These are phyloP conservation scores for Mesoclemmys tuberculata DNA, from an alignment of 2,113 vertebrate species.

Conservation along the genomic window DNA sequence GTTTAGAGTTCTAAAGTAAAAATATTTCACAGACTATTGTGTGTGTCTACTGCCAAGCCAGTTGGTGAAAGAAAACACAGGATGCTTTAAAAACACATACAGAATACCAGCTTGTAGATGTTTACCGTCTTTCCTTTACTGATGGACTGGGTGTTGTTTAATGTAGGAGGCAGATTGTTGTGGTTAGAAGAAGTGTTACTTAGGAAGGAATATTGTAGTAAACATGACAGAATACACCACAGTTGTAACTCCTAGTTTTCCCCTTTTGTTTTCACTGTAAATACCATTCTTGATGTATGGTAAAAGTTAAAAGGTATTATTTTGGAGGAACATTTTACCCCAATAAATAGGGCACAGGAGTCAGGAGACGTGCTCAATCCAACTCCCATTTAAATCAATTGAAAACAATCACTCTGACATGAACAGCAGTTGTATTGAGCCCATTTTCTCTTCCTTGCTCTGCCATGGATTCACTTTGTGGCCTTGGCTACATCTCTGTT, in stretches of 20 bases:
- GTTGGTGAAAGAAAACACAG: not conserved
- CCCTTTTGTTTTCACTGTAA: not conserved
- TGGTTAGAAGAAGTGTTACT: not conserved
- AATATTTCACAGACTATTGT: not conserved
- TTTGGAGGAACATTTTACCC: fast-evolving
- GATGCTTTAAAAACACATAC: not conserved
- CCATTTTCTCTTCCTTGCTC: not conserved
- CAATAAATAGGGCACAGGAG: not conserved
- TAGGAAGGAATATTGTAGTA: not conserved
- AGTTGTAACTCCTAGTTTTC: not conserved
- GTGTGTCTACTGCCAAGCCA: not conserved
- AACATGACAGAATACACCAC: not conserved
- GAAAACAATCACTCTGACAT: not conserved
- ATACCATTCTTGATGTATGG: not conserved
- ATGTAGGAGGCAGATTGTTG: not conserved
- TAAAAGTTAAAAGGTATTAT: not conserved
- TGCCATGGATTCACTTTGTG: not conserved
- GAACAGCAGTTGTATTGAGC: not conserved
- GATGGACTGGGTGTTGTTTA: not conserved
- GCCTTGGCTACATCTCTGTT: not conserved
- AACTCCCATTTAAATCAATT: not conserved
- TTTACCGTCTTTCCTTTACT: not conserved
- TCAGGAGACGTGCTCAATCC: not conserved
- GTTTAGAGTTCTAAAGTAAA: not conserved
- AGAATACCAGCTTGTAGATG: not conserved